Evolutionary conservation across 2,113 vertebrate species (phyloP), one percentile per base, ranked within the genome.

Genomic region (Actenoides lindsayi): DNA sequence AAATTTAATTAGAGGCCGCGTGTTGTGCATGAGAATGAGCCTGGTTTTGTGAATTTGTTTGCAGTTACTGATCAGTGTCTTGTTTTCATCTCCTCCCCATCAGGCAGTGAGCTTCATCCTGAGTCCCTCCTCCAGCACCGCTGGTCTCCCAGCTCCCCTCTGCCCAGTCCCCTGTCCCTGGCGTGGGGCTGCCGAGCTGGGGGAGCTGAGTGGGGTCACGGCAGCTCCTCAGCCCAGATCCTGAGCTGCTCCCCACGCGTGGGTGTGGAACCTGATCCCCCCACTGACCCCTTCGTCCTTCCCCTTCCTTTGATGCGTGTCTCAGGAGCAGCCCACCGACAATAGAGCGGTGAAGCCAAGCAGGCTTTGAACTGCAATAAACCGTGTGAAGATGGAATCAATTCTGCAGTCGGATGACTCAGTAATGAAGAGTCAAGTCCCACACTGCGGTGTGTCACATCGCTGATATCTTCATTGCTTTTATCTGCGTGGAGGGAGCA

Each of bases 401-500:
- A 63, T 96, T 89, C 96, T 51, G 94, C 93, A 94, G 96, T 33
- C 17, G 83, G 96, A 93, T 93, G 91, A 96, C 70, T 97, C 93
- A 39, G 82, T 95, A 87, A 94, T n/a, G 93, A 96, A 65, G 87
- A 96, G 89, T 67, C 53, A 54, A 83, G 95, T 96, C 84, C 93
- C 92, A 87, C 94, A 30, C 91, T 41, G 93, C 9, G 35, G 89
- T 28, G 92, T 78, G 92, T 95, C 95, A 95, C 74, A 50, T 62
- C 91, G 50, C 93, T 59, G 96, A 94, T 59, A 78, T 91, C 93
- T 98, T 95, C 96, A 96, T 95, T 27, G 76, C 91, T 94, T 96
- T 96, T 77, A 89, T 97, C 95, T 95, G 77, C 95, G 17, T 15
- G 89, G 85, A 78, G 74, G 81, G 84, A 96, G 93, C 91, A 92